Evolutionary conservation across 1,140 invertebrate genomes (phyloP).

Genomic region (Bombus waltoni): DNA sequence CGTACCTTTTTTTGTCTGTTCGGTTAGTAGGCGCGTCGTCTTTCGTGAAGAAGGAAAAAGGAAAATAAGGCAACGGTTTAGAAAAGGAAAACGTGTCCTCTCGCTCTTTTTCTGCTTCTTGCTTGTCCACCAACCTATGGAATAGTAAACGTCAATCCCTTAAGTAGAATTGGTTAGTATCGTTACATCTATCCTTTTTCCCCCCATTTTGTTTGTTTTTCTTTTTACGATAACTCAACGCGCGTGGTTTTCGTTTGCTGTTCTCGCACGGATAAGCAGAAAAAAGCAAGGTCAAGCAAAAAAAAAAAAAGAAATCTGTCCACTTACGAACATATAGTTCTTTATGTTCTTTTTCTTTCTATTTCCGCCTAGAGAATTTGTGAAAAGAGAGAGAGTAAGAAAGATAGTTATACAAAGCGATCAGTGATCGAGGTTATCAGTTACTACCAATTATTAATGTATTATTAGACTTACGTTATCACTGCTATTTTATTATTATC

Average conservation of each 20-base stretch:
- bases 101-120: constrained; percentile 50
- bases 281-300: neutral
- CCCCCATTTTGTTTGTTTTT: constrained; percentile 16
- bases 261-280: neutral
- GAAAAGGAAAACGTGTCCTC: neutral
- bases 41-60: constrained; percentile 42
- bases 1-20: constrained; percentile 55
- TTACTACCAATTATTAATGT: constrained; percentile 59
- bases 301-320: constrained; percentile 29
- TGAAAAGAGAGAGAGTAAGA: neutral
- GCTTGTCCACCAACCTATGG: constrained; percentile 39
- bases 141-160: constrained; percentile 18
- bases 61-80: neutral
- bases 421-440: constrained; percentile 50
- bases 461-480: constrained; percentile 61
- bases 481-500: constrained; percentile 64
- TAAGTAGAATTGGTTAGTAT: constrained; percentile 38
- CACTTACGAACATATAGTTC: constrained; percentile 1
- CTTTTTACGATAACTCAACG: neutral
- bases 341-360: constrained; percentile 18
- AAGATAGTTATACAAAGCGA: constrained; percentile 22
- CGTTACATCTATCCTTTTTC: constrained; percentile 55
- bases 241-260: constrained; percentile 47
- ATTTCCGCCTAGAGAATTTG: neutral
- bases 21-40: constrained; percentile 53